phyloP scores from a whole-genome alignment of 2,797 vertebrate species.

The Cirrhinus mrigala region DNA sequence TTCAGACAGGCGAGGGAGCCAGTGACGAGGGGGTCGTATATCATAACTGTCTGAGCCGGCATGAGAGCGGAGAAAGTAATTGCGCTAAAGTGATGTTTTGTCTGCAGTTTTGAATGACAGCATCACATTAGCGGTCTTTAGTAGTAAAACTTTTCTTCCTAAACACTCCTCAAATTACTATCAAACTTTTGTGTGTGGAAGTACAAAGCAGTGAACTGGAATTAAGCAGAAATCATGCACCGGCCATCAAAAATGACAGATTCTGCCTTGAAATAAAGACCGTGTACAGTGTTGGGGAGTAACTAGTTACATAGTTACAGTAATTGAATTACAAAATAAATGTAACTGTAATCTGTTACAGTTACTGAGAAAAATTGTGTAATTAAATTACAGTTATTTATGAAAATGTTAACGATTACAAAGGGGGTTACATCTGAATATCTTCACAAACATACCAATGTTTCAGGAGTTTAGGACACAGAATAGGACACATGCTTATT shows the following conservation, averaged over 20 bases:
- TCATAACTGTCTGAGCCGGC: constrained; percentile 35
- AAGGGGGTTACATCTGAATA: too few relatives aligned
- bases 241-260: neutral
- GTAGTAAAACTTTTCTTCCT: neutral
- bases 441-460: too few relatives aligned
- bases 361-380: too few relatives aligned
- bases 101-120: constrained; percentile 37
- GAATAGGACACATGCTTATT: too few relatives aligned
- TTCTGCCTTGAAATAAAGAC: neutral
- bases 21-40: constrained; percentile 26
- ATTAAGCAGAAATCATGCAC: neutral
- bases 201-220: too few relatives aligned
- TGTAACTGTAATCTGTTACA: too few relatives aligned
- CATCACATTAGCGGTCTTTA: constrained; percentile 26
- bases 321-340: too few relatives aligned
- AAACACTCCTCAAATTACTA: neutral
- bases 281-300: too few relatives aligned
- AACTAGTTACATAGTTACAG: too few relatives aligned
- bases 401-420: too few relatives aligned
- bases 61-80: constrained; percentile 17
- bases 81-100: constrained; percentile 38
- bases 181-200: neutral
- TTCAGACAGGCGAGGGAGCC: constrained; percentile 30
- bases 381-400: too few relatives aligned
- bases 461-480: too few relatives aligned